Evolutionary conservation across 2,113 vertebrate genomes (phyloP).

Genomic region (Archilochus colubris): DNA sequence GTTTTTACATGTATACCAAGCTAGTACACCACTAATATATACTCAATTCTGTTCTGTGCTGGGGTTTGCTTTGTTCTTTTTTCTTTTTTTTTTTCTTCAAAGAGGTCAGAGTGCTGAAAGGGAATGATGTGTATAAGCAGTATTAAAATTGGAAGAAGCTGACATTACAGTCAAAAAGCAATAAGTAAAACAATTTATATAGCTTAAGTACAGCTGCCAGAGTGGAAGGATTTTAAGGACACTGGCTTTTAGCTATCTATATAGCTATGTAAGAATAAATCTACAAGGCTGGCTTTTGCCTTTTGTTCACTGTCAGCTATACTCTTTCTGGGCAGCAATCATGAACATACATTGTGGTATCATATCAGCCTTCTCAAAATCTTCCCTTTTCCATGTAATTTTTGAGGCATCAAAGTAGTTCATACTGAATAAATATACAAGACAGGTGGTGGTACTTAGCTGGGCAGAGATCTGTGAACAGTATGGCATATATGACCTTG

Average conservation of each 20-base stretch:
- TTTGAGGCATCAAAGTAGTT: background rate
- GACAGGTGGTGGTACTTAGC: background rate
- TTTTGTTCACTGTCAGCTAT: background rate
- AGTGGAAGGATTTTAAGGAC: background rate
- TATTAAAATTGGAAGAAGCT: constrained; percentile 23
- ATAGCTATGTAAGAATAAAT: background rate
- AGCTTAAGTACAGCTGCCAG: constrained; percentile 8
- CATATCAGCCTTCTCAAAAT: background rate
- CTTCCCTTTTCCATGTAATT: background rate
- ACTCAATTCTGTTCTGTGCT: background rate
- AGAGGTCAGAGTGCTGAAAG: background rate
- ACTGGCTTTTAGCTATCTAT: background rate
- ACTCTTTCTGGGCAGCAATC: background rate
- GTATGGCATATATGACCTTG: background rate
- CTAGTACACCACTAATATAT: background rate
- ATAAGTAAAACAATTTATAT: background rate
- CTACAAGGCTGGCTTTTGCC: background rate
- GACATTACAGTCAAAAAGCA: constrained; percentile 8
- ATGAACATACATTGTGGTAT: background rate
- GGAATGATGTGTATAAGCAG: background rate
- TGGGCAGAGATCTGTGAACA: background rate
- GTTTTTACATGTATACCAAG: background rate
- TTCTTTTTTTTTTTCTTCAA: background rate
- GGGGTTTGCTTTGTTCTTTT: background rate
- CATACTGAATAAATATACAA: background rate